phyloP scores from a whole-genome alignment of 1,140 invertebrate genomes.

The Maniola jurtina region DNA sequence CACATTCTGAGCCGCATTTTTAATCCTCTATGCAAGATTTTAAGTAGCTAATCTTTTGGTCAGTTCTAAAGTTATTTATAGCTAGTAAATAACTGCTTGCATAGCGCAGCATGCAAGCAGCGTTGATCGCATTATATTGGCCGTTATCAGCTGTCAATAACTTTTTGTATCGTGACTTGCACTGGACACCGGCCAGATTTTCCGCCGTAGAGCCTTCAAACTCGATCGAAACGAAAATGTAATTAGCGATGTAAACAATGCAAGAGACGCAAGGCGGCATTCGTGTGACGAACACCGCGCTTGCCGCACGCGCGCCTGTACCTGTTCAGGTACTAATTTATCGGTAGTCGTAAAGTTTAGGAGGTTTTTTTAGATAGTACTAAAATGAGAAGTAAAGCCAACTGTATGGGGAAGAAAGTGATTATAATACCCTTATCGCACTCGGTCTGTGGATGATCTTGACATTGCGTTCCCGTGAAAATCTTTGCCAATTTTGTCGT shows the following conservation, averaged over 20 bases:
- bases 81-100: too few relatives aligned
- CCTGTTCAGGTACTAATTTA: slow-evolving; percentile 44
- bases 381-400: slow-evolving; percentile 29
- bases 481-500: slow-evolving; percentile 34
- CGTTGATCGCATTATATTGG: not conserved
- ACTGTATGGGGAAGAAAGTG: slow-evolving; percentile 34
- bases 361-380: slow-evolving; percentile 22
- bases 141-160: slow-evolving; percentile 6
- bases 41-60: too few relatives aligned
- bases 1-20: too few relatives aligned
- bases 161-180: not conserved
- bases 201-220: slow-evolving; percentile 66
- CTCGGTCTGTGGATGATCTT: slow-evolving; percentile 46
- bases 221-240: slow-evolving; percentile 70
- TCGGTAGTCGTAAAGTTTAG: slow-evolving; percentile 28
- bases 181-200: slow-evolving; percentile 60
- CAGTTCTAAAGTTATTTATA: not conserved
- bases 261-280: slow-evolving; percentile 56
- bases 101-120: not conserved
- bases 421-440: slow-evolving; percentile 33
- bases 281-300: slow-evolving; percentile 63
- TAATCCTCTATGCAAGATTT: too few relatives aligned
- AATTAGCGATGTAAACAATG: slow-evolving; percentile 74
- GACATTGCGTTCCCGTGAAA: slow-evolving; percentile 52
- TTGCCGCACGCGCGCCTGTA: slow-evolving; percentile 54